A percentile compares a stretch with the other conserved stretches of the same genome.
phyloP scores from a whole-genome alignment of 2,113 vertebrate genomes.

The Neomonachus schauinslandi region DNA sequence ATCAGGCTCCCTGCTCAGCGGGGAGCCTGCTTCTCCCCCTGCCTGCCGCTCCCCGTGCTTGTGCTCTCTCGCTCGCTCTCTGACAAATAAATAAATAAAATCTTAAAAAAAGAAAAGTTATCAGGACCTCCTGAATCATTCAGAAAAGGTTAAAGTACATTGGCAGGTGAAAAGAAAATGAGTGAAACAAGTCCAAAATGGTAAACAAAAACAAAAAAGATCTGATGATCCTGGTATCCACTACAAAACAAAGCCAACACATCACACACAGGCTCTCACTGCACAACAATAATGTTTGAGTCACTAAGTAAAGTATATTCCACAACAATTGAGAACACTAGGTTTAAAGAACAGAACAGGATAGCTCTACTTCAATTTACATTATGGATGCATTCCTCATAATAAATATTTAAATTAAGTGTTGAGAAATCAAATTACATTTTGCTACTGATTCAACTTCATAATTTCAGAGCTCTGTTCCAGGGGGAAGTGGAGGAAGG shows the following conservation, averaged over 20 bases:
- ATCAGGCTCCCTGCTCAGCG: too few relatives aligned
- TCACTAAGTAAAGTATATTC: background rate
- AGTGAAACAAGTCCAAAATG: constrained; percentile 59
- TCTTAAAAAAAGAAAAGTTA: background rate
- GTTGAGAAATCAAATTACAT: constrained; percentile 33
- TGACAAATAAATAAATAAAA: too few relatives aligned
- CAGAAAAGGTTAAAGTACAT: background rate
- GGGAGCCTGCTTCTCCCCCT: too few relatives aligned
- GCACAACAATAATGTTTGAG: background rate
- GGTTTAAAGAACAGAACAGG: constrained; percentile 5
- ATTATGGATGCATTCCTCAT: background rate
- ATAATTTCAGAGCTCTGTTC: constrained; percentile 34
- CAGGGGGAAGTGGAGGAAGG: background rate
- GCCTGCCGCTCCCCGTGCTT: too few relatives aligned
- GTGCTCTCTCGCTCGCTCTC: too few relatives aligned
- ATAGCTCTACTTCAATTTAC: background rate
- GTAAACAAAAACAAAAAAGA: constrained; percentile 23
- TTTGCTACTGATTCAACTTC: constrained; percentile 54
- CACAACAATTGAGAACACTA: background rate
- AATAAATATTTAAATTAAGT: constrained; percentile 19
- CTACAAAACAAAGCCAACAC: constrained; percentile 23
- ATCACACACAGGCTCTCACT: background rate
- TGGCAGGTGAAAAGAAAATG: constrained; percentile 29
- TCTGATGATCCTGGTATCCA: background rate
- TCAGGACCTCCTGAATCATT: background rate